These are phyloP conservation scores for Callimorpha dominula DNA, from an alignment of 2,888 invertebrate genomes.

Conservation along the genomic window DNA sequence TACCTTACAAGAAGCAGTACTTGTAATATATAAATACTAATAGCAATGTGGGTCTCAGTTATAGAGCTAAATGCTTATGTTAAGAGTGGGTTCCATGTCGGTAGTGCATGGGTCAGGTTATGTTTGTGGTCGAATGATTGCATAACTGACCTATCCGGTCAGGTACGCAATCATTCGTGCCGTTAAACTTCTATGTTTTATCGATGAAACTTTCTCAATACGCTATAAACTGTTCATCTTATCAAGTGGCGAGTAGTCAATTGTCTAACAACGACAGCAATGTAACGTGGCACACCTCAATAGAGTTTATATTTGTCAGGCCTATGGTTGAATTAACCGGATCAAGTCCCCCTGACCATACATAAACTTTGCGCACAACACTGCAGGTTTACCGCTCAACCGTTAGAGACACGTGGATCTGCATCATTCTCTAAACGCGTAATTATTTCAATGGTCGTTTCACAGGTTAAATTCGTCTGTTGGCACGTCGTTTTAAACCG, in stretches of 20 bases:
- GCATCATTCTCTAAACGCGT: conserved; percentile 53
- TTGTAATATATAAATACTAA: not conserved
- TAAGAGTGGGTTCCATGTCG: too few relatives aligned
- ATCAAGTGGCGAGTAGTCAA: conserved; percentile 51
- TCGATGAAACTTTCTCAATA: too few relatives aligned
- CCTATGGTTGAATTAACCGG: conserved; percentile 73
- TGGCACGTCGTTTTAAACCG: conserved; percentile 67
- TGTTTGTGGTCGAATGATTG: too few relatives aligned
- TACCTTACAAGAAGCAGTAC: too few relatives aligned
- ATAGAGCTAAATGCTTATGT: too few relatives aligned
- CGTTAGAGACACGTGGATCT: not conserved
- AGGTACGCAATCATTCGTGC: too few relatives aligned
- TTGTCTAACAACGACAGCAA: conserved; percentile 54
- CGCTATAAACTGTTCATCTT: too few relatives aligned
- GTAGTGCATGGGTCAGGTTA: too few relatives aligned
- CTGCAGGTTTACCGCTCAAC: conserved; percentile 22
- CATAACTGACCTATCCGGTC: too few relatives aligned
- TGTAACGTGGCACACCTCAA: conserved; percentile 60
- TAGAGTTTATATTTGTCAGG: conserved; percentile 63
- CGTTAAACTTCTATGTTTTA: too few relatives aligned
- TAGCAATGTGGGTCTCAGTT: not conserved
- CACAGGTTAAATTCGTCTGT: conserved; percentile 63
- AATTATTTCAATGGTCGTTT: conserved; percentile 69
- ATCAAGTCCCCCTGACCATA: conserved; percentile 55
- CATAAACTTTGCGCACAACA: conserved; percentile 57